phyloP scores from a whole-genome alignment of 2,113 vertebrate genomes.

The Arizona elegans region DNA sequence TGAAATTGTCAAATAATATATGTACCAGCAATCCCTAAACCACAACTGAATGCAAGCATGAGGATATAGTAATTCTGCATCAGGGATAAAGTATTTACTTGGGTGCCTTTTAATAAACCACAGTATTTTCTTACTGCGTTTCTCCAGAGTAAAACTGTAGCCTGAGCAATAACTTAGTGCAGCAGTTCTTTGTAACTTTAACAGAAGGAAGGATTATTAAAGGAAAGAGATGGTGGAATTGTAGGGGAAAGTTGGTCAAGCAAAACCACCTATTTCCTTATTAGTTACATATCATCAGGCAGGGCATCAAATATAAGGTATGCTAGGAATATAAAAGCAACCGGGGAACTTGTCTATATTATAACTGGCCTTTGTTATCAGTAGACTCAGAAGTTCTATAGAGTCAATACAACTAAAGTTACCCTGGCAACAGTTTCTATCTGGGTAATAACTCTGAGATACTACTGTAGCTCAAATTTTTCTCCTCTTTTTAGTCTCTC shows the following conservation, averaged over 20 bases:
- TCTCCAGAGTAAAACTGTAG: neutral
- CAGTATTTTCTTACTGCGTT: neutral
- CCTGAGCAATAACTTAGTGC: neutral
- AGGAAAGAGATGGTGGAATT: neutral
- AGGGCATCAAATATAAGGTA: neutral
- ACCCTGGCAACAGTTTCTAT: neutral
- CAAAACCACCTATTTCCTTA: neutral
- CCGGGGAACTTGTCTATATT: neutral
- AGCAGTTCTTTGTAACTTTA: neutral
- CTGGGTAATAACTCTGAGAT: neutral
- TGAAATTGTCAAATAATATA: neutral
- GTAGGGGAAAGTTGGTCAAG: neutral
- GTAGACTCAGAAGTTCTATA: neutral
- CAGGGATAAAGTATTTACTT: neutral
- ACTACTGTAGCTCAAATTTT: neutral
- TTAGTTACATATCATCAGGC: neutral
- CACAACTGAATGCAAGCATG: neutral
- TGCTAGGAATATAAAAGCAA: neutral
- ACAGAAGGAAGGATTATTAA: neutral
- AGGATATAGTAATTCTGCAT: neutral
- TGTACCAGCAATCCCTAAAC: neutral
- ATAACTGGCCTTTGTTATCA: neutral
- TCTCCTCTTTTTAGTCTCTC: neutral
- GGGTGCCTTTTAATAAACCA: neutral
- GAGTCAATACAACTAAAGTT: neutral